These are phyloP conservation scores for Gasterosteus nipponicus DNA, from an alignment of 2,113 vertebrate genomes.

Conservation along the genomic window DNA sequence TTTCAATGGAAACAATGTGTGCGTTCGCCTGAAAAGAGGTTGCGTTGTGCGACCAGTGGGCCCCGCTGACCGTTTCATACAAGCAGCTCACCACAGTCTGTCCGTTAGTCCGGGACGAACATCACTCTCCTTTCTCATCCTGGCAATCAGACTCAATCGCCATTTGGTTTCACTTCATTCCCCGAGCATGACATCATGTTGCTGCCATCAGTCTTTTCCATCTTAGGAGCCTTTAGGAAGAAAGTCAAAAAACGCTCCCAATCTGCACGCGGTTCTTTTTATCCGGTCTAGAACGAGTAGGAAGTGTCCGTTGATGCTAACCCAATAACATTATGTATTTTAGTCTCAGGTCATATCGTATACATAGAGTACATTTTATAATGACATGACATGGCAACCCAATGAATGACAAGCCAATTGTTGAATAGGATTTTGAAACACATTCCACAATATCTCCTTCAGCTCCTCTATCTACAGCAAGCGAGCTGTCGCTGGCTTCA, in stretches of 20 bases:
- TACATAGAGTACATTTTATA: background rate
- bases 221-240: no score
- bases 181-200: background rate
- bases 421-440: background rate
- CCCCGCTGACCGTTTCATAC: background rate
- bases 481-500: background rate
- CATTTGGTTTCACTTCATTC: background rate
- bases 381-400: no score
- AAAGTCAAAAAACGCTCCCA: no score
- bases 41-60: no score
- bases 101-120: background rate
- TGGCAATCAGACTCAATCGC: background rate
- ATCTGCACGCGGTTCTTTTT: no score
- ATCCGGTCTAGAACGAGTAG: background rate
- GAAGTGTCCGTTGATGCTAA: background rate
- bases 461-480: background rate
- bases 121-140: background rate
- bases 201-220: no score
- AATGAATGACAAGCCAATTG: no score
- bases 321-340: background rate
- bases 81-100: background rate
- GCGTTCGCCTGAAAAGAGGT: slow-evolving; percentile 1
- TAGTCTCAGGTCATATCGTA: background rate
- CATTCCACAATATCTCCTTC: background rate
- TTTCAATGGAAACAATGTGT: slow-evolving; percentile 11